Evolutionary conservation across 2,113 vertebrate genomes (phyloP).

Genomic region (Odontesthes bonariensis): DNA sequence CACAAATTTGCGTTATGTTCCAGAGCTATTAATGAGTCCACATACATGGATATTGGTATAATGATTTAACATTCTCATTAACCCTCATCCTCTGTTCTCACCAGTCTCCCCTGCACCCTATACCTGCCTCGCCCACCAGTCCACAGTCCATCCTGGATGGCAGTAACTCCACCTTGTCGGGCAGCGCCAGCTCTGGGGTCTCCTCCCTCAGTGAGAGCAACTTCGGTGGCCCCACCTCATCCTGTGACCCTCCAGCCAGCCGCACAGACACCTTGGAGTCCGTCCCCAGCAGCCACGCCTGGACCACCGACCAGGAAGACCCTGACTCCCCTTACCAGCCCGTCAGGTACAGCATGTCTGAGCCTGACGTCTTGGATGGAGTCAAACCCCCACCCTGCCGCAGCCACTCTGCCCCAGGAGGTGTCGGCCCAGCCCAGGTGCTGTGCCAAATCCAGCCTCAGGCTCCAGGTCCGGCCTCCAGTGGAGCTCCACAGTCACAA

Average conservation of each 20-base stretch:
- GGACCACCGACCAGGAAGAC: conserved; percentile 90
- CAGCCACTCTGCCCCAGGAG: conserved; percentile 92
- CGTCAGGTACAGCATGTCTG: conserved; percentile 93
- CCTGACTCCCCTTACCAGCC: conserved; percentile 91
- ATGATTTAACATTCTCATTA: not conserved
- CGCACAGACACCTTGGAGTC: conserved; percentile 93
- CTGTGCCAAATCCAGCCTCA: conserved; percentile 35
- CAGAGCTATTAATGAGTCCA: accelerated
- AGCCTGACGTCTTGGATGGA: conserved; percentile 91
- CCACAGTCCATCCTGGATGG: conserved; percentile 94
- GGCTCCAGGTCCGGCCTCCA: conserved; percentile 5
- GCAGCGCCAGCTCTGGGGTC: conserved; percentile 95
- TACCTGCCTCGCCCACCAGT: conserved; percentile 97
- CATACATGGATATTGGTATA: accelerated
- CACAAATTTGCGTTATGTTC: too few relatives aligned
- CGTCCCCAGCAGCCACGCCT: conserved; percentile 89
- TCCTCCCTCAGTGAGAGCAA: conserved; percentile 96
- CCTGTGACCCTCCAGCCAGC: conserved; percentile 87
- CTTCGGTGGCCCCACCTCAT: conserved; percentile 87
- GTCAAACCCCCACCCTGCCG: conserved; percentile 89
- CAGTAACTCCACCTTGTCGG: conserved; percentile 95
- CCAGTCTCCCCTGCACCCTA: conserved; percentile 94
- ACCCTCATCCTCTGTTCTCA: conserved; percentile 4
- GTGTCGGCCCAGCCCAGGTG: conserved; percentile 76
- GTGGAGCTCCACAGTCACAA: conserved; percentile 15